phyloP scores from a whole-genome alignment of 1,140 invertebrate genomes.

The Pemphigus obesinymphae region DNA sequence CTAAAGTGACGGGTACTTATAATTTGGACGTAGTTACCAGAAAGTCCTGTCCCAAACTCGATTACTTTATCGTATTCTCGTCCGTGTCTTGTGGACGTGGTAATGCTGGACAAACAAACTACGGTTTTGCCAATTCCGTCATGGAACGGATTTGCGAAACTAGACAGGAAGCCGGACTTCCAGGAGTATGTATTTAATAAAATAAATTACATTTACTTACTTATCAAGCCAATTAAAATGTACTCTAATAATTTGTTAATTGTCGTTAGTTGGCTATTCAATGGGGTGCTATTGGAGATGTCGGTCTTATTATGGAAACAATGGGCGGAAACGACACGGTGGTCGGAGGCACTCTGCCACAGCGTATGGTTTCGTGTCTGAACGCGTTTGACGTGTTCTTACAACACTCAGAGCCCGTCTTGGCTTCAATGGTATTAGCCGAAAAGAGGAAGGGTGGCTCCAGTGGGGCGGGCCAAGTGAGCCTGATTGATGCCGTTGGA shows the following conservation, averaged over 20 bases:
- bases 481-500: constrained; percentile 68
- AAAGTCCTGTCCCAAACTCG: constrained; percentile 67
- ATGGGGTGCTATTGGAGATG: constrained; percentile 96
- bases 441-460: constrained; percentile 61
- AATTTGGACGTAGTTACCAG: constrained; percentile 71
- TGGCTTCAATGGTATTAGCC: constrained; percentile 73
- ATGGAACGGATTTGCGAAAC: constrained; percentile 92
- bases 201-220: too few species aligned
- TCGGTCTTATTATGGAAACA: constrained; percentile 82
- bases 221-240: neutral
- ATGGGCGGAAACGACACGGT: constrained; percentile 81
- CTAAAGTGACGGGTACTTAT: constrained; percentile 62
- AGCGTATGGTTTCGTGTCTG: constrained; percentile 84
- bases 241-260: neutral
- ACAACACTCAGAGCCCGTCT: constrained; percentile 77
- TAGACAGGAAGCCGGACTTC: constrained; percentile 70
- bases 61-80: constrained; percentile 92
- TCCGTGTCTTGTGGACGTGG: constrained; percentile 91
- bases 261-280: constrained; percentile 72
- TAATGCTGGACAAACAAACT: constrained; percentile 91
- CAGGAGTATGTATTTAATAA: neutral
- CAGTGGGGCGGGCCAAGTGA: constrained; percentile 52
- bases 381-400: constrained; percentile 80
- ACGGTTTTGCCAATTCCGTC: constrained; percentile 89
- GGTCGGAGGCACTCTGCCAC: constrained; percentile 87